These are phyloP conservation scores for Ptychochromis oligacanthus DNA, from an alignment of 2,113 vertebrate species.

Conservation along the genomic window DNA sequence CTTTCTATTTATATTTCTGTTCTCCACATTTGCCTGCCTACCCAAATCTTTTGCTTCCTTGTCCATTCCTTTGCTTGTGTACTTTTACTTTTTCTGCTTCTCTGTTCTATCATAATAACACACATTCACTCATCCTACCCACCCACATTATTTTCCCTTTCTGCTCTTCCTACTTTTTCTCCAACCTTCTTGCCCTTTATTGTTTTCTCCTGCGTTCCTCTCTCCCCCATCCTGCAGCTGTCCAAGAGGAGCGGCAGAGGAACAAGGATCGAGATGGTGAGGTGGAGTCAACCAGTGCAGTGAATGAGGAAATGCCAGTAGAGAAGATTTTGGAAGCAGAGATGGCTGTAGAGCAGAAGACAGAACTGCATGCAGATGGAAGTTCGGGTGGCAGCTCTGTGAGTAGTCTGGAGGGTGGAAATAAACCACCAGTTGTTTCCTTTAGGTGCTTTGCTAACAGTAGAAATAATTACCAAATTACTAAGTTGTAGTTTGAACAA, in stretches of 20 bases:
- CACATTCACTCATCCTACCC: background rate
- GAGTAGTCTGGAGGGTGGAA: constrained; percentile 57
- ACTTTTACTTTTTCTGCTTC: background rate
- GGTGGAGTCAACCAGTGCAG: constrained; percentile 83
- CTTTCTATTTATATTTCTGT: background rate
- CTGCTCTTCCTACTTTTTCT: constrained; percentile 5
- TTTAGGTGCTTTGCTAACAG: background rate
- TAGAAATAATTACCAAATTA: background rate
- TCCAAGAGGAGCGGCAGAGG: constrained; percentile 92
- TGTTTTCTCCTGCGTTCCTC: constrained; percentile 33
- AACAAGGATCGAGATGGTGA: constrained; percentile 89
- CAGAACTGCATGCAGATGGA: constrained; percentile 88
- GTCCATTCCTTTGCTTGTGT: background rate
- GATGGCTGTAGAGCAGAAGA: constrained; percentile 92
- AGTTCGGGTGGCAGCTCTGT: constrained; percentile 86
- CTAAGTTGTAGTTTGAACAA: background rate
- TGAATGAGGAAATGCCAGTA: constrained; percentile 93
- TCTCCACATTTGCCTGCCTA: background rate
- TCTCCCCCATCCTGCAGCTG: constrained; percentile 77
- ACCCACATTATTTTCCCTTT: background rate
- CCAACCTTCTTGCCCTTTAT: constrained; percentile 9
- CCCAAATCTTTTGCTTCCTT: background rate
- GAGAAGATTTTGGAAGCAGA: constrained; percentile 94
- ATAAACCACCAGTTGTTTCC: background rate
- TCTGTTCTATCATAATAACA: background rate